Evolutionary conservation across 2,888 invertebrate genomes (phyloP), one percentile per base, ranked within the genome.

Genomic region (Stegana nigrithorax): DNA sequence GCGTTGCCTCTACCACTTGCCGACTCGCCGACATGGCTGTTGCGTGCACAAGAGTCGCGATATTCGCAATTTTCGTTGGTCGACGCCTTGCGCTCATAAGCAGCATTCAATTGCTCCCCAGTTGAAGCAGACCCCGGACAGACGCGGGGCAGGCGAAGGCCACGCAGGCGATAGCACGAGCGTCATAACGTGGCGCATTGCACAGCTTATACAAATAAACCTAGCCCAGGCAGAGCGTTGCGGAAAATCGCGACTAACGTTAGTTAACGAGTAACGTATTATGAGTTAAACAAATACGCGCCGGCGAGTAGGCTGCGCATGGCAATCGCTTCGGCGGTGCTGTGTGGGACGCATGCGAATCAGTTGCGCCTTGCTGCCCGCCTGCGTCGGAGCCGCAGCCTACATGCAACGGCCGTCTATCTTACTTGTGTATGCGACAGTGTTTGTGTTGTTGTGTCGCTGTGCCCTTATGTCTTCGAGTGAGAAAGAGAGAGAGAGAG

Each of bases 161-260:
- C n/a, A n/a, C n/a, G n/a, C n/a, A n/a, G n/a, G n/a, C n/a, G n/a
- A n/a, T n/a, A 4, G n/a, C 47, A 47, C n/a, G n/a, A 10, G 45
- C 21, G 45, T 12, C 45, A 12, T 19, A 23, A 3, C n/a, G 47
- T 55, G 32, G 14, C 36, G 36, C 32, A 32, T 55, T 36, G 36
- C 53, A 5, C 36, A 36, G 36, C 53, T 55, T 55, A 55, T 36
- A 55, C 32, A 55, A 55, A 55, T 55, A 55, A 32, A 50, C n/a
- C 26, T 14, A 26, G 26, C 26, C 17, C 14, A 26, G n/a, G 23
- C 50, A n/a, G 4, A 8, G 23, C 50, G 14, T 25, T 23, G 5
- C 21, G 21, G 8, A 42, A 42, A 42, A n/a, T n/a, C n/a, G n/a
- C n/a, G 2, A 10, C 39, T 4, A 4, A 10, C 39, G n/a, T 14